These are phyloP conservation scores for Psittacus erithacus DNA, from an alignment of 2,113 vertebrate species.

Conservation along the genomic window DNA sequence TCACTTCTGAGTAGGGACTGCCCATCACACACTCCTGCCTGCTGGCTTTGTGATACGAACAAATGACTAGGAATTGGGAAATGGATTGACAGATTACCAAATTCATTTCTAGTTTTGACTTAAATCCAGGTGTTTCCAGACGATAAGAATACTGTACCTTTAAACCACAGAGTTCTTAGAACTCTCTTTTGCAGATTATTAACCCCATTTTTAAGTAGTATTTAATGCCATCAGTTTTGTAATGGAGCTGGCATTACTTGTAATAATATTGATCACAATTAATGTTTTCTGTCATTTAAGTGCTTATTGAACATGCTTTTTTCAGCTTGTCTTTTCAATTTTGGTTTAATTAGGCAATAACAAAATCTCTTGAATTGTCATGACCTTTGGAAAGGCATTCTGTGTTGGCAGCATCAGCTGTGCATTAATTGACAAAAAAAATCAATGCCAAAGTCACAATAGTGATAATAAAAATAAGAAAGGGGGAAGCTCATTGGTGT, in stretches of 20 bases:
- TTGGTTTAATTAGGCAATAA: neutral
- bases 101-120: constrained; percentile 21
- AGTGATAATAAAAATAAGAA: neutral
- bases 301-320: neutral
- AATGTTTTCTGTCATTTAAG: neutral
- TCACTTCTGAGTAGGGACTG: neutral
- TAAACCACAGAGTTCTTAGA: neutral
- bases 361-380: neutral
- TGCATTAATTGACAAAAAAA: neutral
- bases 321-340: neutral
- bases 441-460: neutral
- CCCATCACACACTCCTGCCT: neutral
- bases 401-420: neutral
- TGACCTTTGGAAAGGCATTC: constrained; percentile 10
- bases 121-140: constrained; percentile 42
- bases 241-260: neutral
- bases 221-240: neutral
- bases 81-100: constrained; percentile 13
- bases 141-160: constrained; percentile 24
- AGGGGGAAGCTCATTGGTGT: neutral
- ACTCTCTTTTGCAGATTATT: neutral
- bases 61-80: constrained; percentile 34
- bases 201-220: neutral
- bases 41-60: constrained; percentile 42
- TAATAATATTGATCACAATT: neutral